Conservation (phyloP, 2,888 invertebrate species). For the Gibbula magus region DNA sequence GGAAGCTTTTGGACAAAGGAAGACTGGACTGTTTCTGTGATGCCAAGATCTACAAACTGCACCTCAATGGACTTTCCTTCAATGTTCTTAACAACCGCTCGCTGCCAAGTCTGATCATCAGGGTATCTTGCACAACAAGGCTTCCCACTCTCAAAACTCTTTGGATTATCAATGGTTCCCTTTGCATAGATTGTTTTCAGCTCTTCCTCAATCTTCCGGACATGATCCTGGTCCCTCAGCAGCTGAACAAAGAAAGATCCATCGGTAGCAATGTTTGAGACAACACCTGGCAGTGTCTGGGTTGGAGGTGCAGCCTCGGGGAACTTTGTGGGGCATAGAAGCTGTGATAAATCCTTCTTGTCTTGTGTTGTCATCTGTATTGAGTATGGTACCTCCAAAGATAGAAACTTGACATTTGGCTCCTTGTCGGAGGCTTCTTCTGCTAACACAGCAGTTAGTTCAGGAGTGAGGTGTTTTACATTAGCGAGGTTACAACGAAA, state of each 20-base stretch:
- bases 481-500: conserved; percentile 62
- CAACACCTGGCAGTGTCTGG: conserved; percentile 29
- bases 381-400: conserved; percentile 19
- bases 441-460: conserved; percentile 31
- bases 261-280: conserved; percentile 35
- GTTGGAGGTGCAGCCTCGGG: conserved; percentile 4
- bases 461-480: conserved; percentile 36
- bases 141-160: conserved; percentile 74
- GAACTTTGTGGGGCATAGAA: conserved; percentile 20
- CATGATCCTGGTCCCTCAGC: conserved; percentile 75
- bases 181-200: conserved; percentile 74
- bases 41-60: conserved; percentile 81
- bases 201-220: conserved; percentile 75
- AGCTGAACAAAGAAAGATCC: conserved; percentile 81
- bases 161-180: conserved; percentile 18
- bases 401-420: conserved; percentile 27
- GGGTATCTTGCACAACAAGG: conserved; percentile 81
- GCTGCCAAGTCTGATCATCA: conserved; percentile 82
- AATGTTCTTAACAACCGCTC: conserved; percentile 79
- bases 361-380: conserved; percentile 21
- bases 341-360: conserved; percentile 28
- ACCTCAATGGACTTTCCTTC: conserved; percentile 77
- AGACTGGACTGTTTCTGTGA: conserved; percentile 58
- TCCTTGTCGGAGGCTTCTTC: conserved; percentile 34
- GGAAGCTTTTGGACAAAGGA: conserved; percentile 26